Evolutionary conservation across 2,888 invertebrate genomes (phyloP).

Genomic region (Drosophila paucipuncta): DNA sequence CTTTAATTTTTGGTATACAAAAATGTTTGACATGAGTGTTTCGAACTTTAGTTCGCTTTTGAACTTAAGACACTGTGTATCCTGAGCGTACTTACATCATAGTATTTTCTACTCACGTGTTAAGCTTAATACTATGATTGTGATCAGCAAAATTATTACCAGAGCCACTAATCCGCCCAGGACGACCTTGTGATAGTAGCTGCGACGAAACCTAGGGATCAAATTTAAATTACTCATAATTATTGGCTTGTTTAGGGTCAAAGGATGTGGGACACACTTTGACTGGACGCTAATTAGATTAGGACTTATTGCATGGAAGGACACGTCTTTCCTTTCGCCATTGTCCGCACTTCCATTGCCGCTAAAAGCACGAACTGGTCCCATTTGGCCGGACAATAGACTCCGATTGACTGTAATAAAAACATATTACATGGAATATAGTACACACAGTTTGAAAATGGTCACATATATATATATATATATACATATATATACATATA

Average conservation of each 20-base stretch:
- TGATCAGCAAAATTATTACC: conserved; percentile 86
- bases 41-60: background rate
- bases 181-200: conserved; percentile 87
- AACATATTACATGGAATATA: conserved; percentile 25
- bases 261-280: conserved; percentile 76
- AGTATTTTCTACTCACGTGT: conserved; percentile 86
- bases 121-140: conserved; percentile 87
- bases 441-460: background rate
- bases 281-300: conserved; percentile 84
- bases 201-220: conserved; percentile 87
- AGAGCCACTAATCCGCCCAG: conserved; percentile 86
- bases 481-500: background rate
- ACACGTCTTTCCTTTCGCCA: conserved; percentile 55
- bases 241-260: background rate
- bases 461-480: background rate
- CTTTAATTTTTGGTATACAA: background rate
- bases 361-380: conserved; percentile 49
- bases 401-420: conserved; percentile 73
- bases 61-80: no score
- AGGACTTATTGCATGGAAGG: conserved; percentile 63
- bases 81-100: background rate
- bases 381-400: conserved; percentile 63
- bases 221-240: background rate
- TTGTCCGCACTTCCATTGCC: conserved; percentile 56
- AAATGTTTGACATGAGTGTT: no score